Evolutionary conservation across 1,140 invertebrate species (phyloP).

Genomic region (Heterodera carotae): DNA sequence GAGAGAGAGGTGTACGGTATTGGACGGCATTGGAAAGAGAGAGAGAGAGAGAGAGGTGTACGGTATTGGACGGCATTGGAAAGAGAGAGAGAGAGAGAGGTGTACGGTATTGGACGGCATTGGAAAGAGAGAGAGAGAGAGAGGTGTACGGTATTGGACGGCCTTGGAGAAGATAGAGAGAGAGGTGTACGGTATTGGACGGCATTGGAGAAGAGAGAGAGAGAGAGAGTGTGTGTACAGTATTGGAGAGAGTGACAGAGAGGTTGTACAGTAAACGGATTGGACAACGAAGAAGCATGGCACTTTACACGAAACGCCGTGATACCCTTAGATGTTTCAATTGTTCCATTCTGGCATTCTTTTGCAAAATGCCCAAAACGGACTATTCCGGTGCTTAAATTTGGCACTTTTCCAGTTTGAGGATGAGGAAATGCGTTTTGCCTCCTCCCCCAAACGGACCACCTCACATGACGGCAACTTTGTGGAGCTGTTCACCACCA

Average conservation of each 20-base stretch:
- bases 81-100: neutral
- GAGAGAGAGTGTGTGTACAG: too few relatives aligned
- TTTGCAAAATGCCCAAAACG: too few relatives aligned
- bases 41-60: neutral
- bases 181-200: neutral
- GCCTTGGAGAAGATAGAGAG: neutral
- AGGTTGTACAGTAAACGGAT: too few relatives aligned
- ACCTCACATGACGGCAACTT: constrained; percentile 48
- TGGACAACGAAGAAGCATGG: too few relatives aligned
- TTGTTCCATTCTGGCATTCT: too few relatives aligned
- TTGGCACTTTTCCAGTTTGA: neutral
- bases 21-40: too few relatives aligned
- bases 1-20: neutral
- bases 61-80: neutral
- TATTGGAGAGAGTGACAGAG: too few relatives aligned
- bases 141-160: neutral
- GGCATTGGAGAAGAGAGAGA: neutral
- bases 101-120: neutral
- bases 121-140: neutral
- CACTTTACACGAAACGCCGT: too few relatives aligned
- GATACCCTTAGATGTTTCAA: neutral
- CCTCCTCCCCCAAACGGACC: constrained; percentile 48
- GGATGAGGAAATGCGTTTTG: constrained; percentile 33
- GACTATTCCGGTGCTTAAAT: too few relatives aligned
- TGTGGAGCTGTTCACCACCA: constrained; percentile 8